Evolutionary conservation across 1,140 invertebrate species (phyloP), one percentile per base, ranked within the genome.

Genomic region (Neodiprion virginianus): DNA sequence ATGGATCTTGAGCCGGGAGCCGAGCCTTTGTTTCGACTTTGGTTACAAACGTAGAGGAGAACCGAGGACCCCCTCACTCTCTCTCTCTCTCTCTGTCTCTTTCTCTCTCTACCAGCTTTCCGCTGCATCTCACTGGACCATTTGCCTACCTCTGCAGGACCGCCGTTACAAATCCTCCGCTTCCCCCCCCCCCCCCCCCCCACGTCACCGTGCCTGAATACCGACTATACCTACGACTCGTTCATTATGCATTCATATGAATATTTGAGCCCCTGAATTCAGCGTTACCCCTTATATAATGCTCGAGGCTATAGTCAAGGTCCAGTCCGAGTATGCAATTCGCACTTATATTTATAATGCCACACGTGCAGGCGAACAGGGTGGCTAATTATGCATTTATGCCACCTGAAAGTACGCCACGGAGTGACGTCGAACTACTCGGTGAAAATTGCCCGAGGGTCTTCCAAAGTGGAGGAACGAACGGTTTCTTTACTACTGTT

Each of bases 211-310:
- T 76, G 65, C 72, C 75, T 75, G 77, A 77, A 82, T 77, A 78
- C 28, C 28, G 28, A 40, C 28, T 40, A 21, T 21, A 40, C 28
- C 28, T 40, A 40, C 76, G 73, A 76, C 77, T 81, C 79, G 81
- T 84, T 84, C 77, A 79, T 83, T 84, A 83, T 83, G 79, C 79
- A 82, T 73, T 81, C 76, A 75, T 83, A 82, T 83, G 81, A 83
- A 82, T 83, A 84, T 82, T 82, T 82, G 75, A 83, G 78, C 47
- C 74, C 67, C 67, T 11, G 74, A 80, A 78, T 80, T 78, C 76
- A 50, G 75, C 68, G 69, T 66, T 69, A 72, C 69, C 67, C 71
- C 71, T 77, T 76, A 74, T 73, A 14, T 48, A 67, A 73, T 67
- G 67, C 67, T 66, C 40, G 53, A 14, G 65, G 72, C 21, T 48